phyloP scores from a whole-genome alignment of 2,797 vertebrate genomes.

The Lutjanus argentimaculatus region DNA sequence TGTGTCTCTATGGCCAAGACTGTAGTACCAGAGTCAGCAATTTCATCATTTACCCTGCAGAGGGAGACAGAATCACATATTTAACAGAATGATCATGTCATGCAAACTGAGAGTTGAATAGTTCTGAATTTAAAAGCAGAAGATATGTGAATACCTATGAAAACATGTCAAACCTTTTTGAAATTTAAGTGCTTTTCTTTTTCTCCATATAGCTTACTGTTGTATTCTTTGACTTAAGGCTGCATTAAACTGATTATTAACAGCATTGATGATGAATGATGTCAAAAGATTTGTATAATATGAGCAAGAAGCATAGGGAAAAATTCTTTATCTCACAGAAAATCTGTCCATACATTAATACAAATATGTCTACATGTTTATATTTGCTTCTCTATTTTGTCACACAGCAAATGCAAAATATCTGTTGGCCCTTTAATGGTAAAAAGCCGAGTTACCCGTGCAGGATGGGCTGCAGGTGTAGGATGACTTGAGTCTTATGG shows the following conservation, averaged over 20 bases:
- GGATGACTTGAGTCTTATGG: slow-evolving; percentile 90
- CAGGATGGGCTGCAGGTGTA: slow-evolving; percentile 91
- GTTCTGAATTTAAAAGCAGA: background rate
- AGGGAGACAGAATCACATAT: slow-evolving; percentile 69
- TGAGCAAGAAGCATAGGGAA: background rate
- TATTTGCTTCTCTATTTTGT: background rate
- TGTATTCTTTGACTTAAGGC: background rate
- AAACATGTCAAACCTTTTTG: background rate
- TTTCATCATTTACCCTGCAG: slow-evolving; percentile 89
- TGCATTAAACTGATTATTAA: background rate
- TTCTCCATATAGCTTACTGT: background rate
- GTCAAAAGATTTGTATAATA: background rate
- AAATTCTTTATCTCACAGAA: background rate
- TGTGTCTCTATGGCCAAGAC: slow-evolving; percentile 92
- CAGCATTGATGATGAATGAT: background rate
- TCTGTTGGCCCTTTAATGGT: background rate
- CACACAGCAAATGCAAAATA: background rate
- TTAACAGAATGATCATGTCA: background rate
- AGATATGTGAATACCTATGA: background rate
- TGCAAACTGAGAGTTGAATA: background rate
- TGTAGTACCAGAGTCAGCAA: slow-evolving; percentile 86
- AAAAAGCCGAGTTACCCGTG: slow-evolving; percentile 86
- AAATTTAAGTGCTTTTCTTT: background rate
- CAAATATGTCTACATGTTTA: background rate
- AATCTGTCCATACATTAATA: background rate